A percentile compares a stretch with the other conserved stretches of the same genome.
These are phyloP conservation scores for Epiblema foenella DNA, from an alignment of 2,888 invertebrate species.

Conservation along the genomic window DNA sequence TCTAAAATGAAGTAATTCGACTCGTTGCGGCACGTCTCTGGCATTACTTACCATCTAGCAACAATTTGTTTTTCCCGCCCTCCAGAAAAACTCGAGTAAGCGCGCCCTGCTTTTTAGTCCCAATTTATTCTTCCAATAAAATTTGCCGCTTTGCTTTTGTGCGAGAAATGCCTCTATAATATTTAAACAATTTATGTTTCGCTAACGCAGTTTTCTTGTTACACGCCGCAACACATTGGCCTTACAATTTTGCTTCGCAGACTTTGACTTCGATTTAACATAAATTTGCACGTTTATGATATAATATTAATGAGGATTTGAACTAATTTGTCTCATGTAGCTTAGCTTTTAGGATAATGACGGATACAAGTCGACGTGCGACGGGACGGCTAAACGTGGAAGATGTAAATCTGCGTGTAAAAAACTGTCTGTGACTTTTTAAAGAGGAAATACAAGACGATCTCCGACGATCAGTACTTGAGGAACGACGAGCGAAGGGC, in stretches of 20 bases:
- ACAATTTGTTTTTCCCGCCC: slow-evolving; percentile 79
- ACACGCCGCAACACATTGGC: slow-evolving; percentile 47
- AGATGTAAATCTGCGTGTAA: not conserved
- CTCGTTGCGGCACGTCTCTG: slow-evolving; percentile 71
- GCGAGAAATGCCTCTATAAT: slow-evolving; percentile 73
- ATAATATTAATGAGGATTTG: slow-evolving; percentile 26
- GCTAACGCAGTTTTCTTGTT: slow-evolving; percentile 64
- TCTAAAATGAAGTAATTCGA: slow-evolving; percentile 74
- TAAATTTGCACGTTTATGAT: slow-evolving; percentile 28
- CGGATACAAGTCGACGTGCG: not conserved
- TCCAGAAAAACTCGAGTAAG: slow-evolving; percentile 71
- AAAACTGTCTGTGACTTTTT: slow-evolving; percentile 2
- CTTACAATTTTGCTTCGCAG: slow-evolving; percentile 31
- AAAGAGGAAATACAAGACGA: slow-evolving; percentile 30
- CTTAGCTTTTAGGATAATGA: slow-evolving; percentile 25
- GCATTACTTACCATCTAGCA: slow-evolving; percentile 79
- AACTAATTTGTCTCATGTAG: slow-evolving; percentile 21
- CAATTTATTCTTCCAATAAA: slow-evolving; percentile 81
- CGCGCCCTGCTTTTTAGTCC: slow-evolving; percentile 77
- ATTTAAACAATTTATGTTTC: slow-evolving; percentile 77
- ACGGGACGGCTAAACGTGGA: not conserved
- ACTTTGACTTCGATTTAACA: slow-evolving; percentile 39
- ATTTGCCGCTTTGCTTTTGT: slow-evolving; percentile 74
- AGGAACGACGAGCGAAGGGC: slow-evolving; percentile 66
- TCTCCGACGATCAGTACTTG: slow-evolving; percentile 63